A percentile compares a stretch with the other conserved stretches of the same genome.
These are phyloP conservation scores for Riparia riparia DNA, from an alignment of 2,113 vertebrate genomes.

Conservation along the genomic window DNA sequence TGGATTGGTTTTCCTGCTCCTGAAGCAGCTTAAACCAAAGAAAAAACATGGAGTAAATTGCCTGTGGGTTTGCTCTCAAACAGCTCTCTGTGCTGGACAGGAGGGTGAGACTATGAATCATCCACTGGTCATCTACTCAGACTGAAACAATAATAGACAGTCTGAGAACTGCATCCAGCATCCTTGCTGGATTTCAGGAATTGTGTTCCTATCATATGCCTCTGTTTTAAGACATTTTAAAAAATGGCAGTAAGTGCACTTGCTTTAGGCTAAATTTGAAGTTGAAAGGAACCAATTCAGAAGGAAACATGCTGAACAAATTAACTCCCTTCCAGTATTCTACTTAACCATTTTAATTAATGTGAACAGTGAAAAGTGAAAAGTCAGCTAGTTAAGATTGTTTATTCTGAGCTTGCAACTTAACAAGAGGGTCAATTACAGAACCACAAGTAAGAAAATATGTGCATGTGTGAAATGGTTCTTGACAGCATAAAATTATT, in stretches of 20 bases:
- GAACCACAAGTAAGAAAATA: constrained; percentile 3
- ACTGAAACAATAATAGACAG: background rate
- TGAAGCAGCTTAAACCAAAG: background rate
- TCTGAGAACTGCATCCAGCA: background rate
- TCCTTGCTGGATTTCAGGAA: background rate
- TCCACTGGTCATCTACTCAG: background rate
- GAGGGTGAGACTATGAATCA: constrained; percentile 35
- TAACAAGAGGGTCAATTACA: background rate
- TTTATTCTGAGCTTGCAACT: constrained; percentile 8
- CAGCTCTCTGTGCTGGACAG: constrained; percentile 12
- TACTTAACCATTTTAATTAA: constrained; percentile 40
- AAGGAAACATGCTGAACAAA: constrained; percentile 55
- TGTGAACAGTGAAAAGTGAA: background rate
- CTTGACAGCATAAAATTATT: background rate
- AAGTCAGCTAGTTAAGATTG: constrained; percentile 9
- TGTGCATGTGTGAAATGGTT: background rate
- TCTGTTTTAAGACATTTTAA: constrained; percentile 7
- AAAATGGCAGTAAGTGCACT: constrained; percentile 25
- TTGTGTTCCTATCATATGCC: background rate
- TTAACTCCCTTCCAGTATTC: constrained; percentile 42
- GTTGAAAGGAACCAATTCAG: constrained; percentile 53
- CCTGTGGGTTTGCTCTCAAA: constrained; percentile 25
- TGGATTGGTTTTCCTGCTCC: background rate
- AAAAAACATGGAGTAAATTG: background rate
- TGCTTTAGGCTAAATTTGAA: constrained; percentile 45